Conservation (phyloP, 2,113 vertebrate species). For the Hymenochirus boettgeri region DNA sequence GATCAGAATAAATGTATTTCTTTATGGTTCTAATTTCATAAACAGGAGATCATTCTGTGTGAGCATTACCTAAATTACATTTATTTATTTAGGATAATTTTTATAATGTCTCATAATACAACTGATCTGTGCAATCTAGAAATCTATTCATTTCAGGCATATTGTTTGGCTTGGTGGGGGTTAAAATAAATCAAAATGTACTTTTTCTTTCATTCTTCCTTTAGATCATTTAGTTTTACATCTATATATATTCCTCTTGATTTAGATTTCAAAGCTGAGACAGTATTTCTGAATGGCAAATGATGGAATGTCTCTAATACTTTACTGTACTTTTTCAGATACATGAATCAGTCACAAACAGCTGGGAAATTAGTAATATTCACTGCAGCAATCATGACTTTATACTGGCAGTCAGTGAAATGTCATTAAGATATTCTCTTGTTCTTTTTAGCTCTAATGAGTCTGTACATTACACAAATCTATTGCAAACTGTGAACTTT, state of each 20-base stretch:
- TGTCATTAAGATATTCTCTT: slow-evolving; percentile 15
- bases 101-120: too few species aligned
- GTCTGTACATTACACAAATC: too few species aligned
- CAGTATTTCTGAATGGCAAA: slow-evolving; percentile 9
- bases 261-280: too few species aligned
- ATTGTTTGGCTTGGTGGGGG: too few species aligned
- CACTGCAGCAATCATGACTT: slow-evolving; percentile 29
- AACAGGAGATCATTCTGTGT: slow-evolving; percentile 54
- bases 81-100: too few species aligned
- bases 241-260: too few species aligned
- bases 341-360: slow-evolving; percentile 24
- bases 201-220: too few species aligned
- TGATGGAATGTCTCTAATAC: slow-evolving; percentile 1
- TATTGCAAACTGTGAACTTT: too few species aligned
- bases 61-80: slow-evolving; percentile 54
- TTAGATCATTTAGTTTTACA: too few species aligned
- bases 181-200: too few species aligned
- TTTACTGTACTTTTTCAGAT: slow-evolving; percentile 6
- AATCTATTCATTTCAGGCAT: too few species aligned
- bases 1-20: slow-evolving; percentile 52
- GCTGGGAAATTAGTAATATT: slow-evolving; percentile 37
- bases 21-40: slow-evolving; percentile 54
- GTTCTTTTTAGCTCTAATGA: background rate
- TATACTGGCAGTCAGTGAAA: slow-evolving; percentile 28
- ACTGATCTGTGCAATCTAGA: too few species aligned